Base-by-base conservation (phyloP, 2,797 vertebrate species). In the Chaunax sp. region DNA sequence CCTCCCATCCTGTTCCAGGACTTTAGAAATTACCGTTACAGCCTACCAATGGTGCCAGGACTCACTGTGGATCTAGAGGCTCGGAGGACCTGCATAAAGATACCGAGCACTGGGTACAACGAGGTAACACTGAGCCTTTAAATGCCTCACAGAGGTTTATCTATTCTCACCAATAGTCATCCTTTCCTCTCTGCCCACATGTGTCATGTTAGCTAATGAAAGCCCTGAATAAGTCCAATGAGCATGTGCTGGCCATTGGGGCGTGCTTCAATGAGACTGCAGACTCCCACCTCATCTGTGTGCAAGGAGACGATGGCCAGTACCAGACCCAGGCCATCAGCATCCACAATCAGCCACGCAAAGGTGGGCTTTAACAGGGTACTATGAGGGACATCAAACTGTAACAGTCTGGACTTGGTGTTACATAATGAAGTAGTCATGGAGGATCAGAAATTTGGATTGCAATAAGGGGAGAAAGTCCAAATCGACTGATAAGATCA, bases 321-420 rank as follows among this genome's bases (percentile, higher is more conserved):
- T 99, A 99, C 86, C 98, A 99, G 91, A 99, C 98, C 0, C 98
- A 99, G 87, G 98, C 98, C 73, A 99, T 99, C 93, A 99, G 98
- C 89, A 99, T 99, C 90, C 98, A 99, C 86, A 99, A 95, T 76
- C 97, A 99, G 81, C 95, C 96, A 1, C 94, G 98, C 70, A 98
- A 97, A 94, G 97, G 98, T 98, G 80, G 90, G 80, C 7, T 55
- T 7, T 6, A 16, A 51, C 30, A 13, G n/a, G 6, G 19, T 7
- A 38, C 33, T 18, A 35, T 18, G 37, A 26, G 3, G 11, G 15
- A 26, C 6, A 28, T 2, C 15, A 19, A 19, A 13, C 14, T n/a
- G 9, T 9, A 47, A 52, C n/a, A 57, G 37, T 45, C 9, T 55
- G 19, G 65, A 20, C 51, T 30, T n/a, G 30, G 15, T 53, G 46